These are phyloP conservation scores for Rhyacichthys aspro DNA, from an alignment of 2,797 vertebrate species.

Conservation along the genomic window DNA sequence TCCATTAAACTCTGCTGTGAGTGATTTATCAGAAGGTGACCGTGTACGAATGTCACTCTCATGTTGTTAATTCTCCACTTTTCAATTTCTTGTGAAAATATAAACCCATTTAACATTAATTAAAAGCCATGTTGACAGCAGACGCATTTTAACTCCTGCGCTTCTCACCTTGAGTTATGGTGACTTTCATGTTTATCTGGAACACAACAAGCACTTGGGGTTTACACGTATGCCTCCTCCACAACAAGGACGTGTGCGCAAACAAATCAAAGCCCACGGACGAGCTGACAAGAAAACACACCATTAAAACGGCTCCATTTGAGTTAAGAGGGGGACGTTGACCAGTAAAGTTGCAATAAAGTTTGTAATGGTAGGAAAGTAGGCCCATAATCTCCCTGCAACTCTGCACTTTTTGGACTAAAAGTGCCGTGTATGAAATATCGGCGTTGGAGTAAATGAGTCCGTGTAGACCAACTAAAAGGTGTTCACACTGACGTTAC, in stretches of 20 bases:
- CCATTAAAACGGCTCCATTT: conserved; percentile 5
- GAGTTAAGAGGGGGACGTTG: conserved; percentile 18
- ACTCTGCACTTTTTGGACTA: conserved; percentile 1
- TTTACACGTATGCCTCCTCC: background rate
- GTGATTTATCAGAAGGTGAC: conserved; percentile 33
- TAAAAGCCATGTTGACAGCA: conserved; percentile 23
- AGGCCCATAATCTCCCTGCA: conserved; percentile 13
- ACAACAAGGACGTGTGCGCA: conserved; percentile 15
- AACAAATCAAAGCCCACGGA: conserved; percentile 31
- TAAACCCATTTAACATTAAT: conserved; percentile 32
- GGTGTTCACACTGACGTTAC: conserved; percentile 5
- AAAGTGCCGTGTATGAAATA: conserved; percentile 23
- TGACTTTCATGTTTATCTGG: conserved; percentile 13
- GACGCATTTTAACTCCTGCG: conserved; percentile 4
- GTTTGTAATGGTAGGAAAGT: conserved; percentile 15
- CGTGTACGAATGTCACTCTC: conserved; percentile 31
- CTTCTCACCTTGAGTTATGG: conserved; percentile 19
- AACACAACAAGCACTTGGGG: conserved; percentile 2
- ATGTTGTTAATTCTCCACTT: conserved; percentile 36
- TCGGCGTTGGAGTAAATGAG: conserved; percentile 14
- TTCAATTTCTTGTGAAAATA: conserved; percentile 33
- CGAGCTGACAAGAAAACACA: conserved; percentile 22
- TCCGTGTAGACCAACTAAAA: conserved; percentile 7
- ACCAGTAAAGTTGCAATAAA: conserved; percentile 28
- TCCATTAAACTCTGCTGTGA: conserved; percentile 17